These are phyloP conservation scores for Hippocampus guttulatus DNA, from an alignment of 2,113 vertebrate genomes.

Conservation along the genomic window DNA sequence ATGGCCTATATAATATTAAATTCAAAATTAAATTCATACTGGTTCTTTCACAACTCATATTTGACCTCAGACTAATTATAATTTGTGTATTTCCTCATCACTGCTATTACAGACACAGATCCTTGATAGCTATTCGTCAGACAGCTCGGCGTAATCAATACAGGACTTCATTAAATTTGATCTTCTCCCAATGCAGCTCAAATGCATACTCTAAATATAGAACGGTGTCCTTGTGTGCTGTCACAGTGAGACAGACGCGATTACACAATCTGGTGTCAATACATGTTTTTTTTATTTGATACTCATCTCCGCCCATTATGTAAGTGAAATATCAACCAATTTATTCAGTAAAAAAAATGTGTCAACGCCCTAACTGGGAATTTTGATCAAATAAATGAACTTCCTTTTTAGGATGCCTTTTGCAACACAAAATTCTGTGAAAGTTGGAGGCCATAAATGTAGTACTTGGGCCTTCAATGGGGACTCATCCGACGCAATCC, in stretches of 20 bases:
- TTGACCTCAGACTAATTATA: background rate
- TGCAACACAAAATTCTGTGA: too few species aligned
- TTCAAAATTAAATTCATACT: background rate
- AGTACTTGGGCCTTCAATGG: too few species aligned
- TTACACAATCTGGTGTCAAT: conserved; percentile 3
- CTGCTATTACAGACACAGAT: background rate
- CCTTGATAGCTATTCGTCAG: conserved; percentile 6
- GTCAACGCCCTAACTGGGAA: too few species aligned
- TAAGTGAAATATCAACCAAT: background rate
- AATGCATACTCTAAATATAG: conserved; percentile 23
- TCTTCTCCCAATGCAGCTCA: conserved; percentile 13
- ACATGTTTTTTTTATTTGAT: background rate
- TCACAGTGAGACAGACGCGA: background rate
- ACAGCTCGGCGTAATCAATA: conserved; percentile 43
- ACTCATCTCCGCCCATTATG: background rate
- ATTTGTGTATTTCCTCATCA: background rate
- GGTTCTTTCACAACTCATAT: background rate
- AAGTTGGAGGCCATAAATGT: too few species aligned
- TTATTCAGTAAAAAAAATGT: too few species aligned
- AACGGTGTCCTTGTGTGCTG: conserved; percentile 2
- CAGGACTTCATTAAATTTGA: conserved; percentile 48
- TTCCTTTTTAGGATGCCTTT: too few species aligned
- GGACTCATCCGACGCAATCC: too few species aligned
- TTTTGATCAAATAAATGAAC: background rate
- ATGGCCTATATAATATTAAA: background rate